Evolutionary conservation across 2,113 vertebrate species (phyloP).

Genomic region (Dromiciops gliroides): DNA sequence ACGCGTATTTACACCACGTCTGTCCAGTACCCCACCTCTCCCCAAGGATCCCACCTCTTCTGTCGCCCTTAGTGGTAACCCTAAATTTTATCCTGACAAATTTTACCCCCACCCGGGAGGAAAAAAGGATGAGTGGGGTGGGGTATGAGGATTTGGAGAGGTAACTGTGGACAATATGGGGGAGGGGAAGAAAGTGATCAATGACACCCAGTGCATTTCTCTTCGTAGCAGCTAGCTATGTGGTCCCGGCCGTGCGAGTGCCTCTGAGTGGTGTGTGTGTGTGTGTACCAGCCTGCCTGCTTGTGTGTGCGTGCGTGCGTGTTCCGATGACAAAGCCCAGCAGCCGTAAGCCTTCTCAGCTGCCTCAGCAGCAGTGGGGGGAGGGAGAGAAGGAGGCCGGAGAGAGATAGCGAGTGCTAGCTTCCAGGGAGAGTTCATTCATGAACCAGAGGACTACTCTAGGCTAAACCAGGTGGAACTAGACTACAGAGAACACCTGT

Average conservation of each 20-base stretch:
- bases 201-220: conserved; percentile 16
- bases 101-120: not conserved
- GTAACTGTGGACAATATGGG: conserved; percentile 59
- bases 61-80: not conserved
- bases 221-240: conserved; percentile 60
- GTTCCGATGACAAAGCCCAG: conserved; percentile 84
- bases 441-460: conserved; percentile 65
- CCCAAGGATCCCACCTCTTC: not conserved
- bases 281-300: conserved; percentile 50
- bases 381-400: conserved; percentile 63
- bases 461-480: conserved; percentile 78
- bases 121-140: not conserved
- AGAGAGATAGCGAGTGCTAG: conserved; percentile 59
- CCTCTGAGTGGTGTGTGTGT: conserved; percentile 72
- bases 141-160: conserved; percentile 45
- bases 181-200: conserved; percentile 75
- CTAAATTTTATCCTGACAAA: conserved; percentile 49
- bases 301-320: conserved; percentile 61
- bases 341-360: conserved; percentile 80
- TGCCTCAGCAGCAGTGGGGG: conserved; percentile 70
- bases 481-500: conserved; percentile 81
- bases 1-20: conserved; percentile 10
- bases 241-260: conserved; percentile 67
- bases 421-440: conserved; percentile 70
- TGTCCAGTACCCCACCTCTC: conserved; percentile 4